Evolutionary conservation across 1,140 invertebrate genomes (phyloP).

Genomic region (Brachionus rotundiformis): DNA sequence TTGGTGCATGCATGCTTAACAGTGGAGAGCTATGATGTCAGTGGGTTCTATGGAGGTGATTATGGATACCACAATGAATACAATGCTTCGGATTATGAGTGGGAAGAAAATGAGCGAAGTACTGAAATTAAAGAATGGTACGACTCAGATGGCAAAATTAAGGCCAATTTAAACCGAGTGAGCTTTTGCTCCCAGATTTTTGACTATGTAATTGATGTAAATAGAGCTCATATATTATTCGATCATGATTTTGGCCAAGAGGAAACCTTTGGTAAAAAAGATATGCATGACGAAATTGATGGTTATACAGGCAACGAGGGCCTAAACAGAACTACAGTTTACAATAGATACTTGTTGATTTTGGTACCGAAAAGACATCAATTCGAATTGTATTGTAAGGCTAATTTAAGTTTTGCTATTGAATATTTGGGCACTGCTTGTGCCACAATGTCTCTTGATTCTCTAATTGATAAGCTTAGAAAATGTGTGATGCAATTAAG

Average conservation of each 20-base stretch:
- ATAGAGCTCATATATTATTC: background rate
- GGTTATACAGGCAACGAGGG: background rate
- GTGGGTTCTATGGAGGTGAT: background rate
- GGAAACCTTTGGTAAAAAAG: background rate
- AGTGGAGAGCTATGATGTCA: background rate
- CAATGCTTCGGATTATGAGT: background rate
- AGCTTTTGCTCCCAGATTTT: background rate
- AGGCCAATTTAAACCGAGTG: background rate
- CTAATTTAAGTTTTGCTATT: background rate
- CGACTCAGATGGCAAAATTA: background rate
- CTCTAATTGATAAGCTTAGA: background rate
- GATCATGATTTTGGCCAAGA: background rate
- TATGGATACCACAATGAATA: background rate
- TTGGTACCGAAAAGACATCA: background rate
- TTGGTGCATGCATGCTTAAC: slow-evolving; percentile 5
- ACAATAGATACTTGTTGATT: background rate
- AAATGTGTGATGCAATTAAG: background rate
- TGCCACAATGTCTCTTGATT: background rate
- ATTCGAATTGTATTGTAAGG: background rate
- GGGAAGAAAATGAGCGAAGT: background rate
- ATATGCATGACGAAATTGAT: background rate
- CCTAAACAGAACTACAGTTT: background rate
- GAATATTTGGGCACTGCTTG: background rate
- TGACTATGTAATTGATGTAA: background rate
- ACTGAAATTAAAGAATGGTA: background rate